phyloP scores from a whole-genome alignment of 2,888 invertebrate species.

The Argyresthia albistria region DNA sequence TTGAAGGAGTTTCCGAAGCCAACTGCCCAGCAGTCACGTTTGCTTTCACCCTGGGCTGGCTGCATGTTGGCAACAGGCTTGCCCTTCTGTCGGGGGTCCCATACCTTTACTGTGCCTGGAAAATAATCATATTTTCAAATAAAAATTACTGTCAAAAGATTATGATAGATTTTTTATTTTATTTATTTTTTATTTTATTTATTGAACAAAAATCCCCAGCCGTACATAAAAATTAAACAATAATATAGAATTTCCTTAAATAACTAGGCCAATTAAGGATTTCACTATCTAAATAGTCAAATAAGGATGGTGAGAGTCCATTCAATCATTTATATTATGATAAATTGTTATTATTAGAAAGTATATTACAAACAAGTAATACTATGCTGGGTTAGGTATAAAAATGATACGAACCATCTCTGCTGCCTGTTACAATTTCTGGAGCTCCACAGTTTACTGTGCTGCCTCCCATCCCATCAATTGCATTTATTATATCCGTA shows the following conservation, averaged over 20 bases:
- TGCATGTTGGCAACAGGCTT: conserved; percentile 93
- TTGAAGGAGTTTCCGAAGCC: conserved; percentile 94
- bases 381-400: neutral
- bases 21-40: conserved; percentile 95
- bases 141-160: too few species aligned
- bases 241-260: too few species aligned
- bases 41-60: conserved; percentile 77
- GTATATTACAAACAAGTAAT: too few species aligned
- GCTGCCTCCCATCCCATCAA: conserved; percentile 92
- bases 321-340: too few species aligned
- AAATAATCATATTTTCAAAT: neutral
- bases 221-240: too few species aligned
- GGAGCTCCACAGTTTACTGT: conserved; percentile 91
- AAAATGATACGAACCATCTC: conserved; percentile 78
- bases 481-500: conserved; percentile 88
- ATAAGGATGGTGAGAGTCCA: too few species aligned
- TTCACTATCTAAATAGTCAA: too few species aligned
- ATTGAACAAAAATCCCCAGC: too few species aligned
- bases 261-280: too few species aligned
- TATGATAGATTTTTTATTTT: too few species aligned
- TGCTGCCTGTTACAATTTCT: conserved; percentile 94
- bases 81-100: conserved; percentile 94
- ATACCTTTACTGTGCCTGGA: conserved; percentile 88
- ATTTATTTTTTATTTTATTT: too few species aligned
- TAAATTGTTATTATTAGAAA: too few species aligned